These are phyloP conservation scores for Scomber colias DNA, from an alignment of 2,113 vertebrate species.

Conservation along the genomic window DNA sequence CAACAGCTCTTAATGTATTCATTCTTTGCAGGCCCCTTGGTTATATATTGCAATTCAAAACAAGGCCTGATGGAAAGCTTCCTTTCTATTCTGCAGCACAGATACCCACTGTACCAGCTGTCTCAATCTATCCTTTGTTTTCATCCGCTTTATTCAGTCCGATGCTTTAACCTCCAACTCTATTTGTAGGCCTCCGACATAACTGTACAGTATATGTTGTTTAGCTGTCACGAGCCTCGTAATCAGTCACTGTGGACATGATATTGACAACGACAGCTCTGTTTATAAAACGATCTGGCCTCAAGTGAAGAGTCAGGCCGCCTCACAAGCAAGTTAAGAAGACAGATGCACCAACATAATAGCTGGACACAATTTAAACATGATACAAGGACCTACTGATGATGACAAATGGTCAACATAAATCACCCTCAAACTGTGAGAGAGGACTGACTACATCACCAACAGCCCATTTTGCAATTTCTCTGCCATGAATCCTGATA, in stretches of 20 bases:
- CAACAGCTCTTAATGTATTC: slow-evolving; percentile 67
- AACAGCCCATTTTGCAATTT: slow-evolving; percentile 30
- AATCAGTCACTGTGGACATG: slow-evolving; percentile 62
- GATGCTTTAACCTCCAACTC: slow-evolving; percentile 57
- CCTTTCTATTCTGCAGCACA: slow-evolving; percentile 71
- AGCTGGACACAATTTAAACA: slow-evolving; percentile 38
- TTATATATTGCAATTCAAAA: slow-evolving; percentile 69
- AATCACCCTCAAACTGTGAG: slow-evolving; percentile 30
- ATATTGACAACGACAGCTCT: slow-evolving; percentile 49
- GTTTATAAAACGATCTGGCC: slow-evolving; percentile 31
- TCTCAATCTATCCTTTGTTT: slow-evolving; percentile 87
- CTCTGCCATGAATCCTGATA: slow-evolving; percentile 32
- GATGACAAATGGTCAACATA: slow-evolving; percentile 50
- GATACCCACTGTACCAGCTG: slow-evolving; percentile 75
- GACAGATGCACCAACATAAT: slow-evolving; percentile 38
- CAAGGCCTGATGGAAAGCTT: slow-evolving; percentile 75
- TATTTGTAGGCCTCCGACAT: slow-evolving; percentile 53
- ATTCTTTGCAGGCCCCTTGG: slow-evolving; percentile 53
- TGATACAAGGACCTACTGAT: slow-evolving; percentile 46
- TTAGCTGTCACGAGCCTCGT: slow-evolving; percentile 43
- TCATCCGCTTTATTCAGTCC: slow-evolving; percentile 68
- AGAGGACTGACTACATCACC: slow-evolving; percentile 10
- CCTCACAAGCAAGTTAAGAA: slow-evolving; percentile 15
- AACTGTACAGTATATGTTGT: slow-evolving; percentile 68
- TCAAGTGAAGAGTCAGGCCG: slow-evolving; percentile 23